These are phyloP conservation scores for Hermodice carunculata DNA, from an alignment of 2,888 invertebrate genomes.

Conservation along the genomic window DNA sequence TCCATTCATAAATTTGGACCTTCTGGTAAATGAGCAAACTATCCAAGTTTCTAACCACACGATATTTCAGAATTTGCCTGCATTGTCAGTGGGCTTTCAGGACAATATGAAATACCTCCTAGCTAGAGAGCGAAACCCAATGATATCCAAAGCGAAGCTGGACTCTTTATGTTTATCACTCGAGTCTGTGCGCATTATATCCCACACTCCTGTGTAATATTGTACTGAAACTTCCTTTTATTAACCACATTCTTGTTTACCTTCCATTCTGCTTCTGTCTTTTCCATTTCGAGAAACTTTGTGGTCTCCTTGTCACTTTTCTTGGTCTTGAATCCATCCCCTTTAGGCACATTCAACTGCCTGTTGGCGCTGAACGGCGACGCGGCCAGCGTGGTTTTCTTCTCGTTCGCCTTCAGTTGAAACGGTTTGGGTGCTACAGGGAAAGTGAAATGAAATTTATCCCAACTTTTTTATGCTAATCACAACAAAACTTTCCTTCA, in stretches of 20 bases:
- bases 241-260: constrained; percentile 32
- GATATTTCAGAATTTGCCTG: no score
- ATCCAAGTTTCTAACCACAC: no score
- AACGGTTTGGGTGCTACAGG: constrained; percentile 61
- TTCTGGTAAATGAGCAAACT: no score
- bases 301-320: constrained; percentile 53
- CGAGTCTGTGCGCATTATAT: background rate
- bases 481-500: no score
- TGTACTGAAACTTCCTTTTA: background rate
- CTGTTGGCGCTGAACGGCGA: constrained; percentile 59
- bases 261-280: constrained; percentile 42
- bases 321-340: constrained; percentile 48
- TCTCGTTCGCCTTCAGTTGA: constrained; percentile 49
- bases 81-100: no score
- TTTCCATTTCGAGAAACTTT: constrained; percentile 50
- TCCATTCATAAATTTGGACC: no score
- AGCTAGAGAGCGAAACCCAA: no score
- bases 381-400: constrained; percentile 37
- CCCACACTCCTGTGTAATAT: background rate
- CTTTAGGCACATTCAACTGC: constrained; percentile 49
- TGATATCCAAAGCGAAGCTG: no score
- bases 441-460: no score
- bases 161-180: no score
- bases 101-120: no score
- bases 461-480: no score